These are phyloP conservation scores for Craniophora ligustri DNA, from an alignment of 2,888 invertebrate genomes.

Conservation along the genomic window DNA sequence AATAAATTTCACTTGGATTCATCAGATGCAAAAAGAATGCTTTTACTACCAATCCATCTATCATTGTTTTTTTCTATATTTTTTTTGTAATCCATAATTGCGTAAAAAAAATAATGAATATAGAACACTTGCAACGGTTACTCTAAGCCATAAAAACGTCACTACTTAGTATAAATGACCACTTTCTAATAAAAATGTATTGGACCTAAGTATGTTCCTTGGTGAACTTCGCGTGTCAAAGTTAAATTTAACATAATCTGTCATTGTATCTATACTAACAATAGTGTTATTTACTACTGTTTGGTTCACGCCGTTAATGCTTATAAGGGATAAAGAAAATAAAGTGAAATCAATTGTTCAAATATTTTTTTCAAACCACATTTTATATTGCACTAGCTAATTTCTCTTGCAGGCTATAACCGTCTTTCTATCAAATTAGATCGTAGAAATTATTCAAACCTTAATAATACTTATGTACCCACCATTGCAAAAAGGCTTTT, in stretches of 20 bases:
- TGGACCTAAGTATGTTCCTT: slow-evolving; percentile 51
- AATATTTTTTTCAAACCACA: slow-evolving; percentile 14
- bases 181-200: slow-evolving; percentile 59
- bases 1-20: slow-evolving; percentile 23
- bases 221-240: slow-evolving; percentile 60
- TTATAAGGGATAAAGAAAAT: slow-evolving; percentile 23
- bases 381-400: slow-evolving; percentile 10
- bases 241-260: slow-evolving; percentile 49
- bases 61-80: slow-evolving; percentile 42
- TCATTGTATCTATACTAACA: slow-evolving; percentile 41
- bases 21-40: slow-evolving; percentile 26
- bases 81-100: slow-evolving; percentile 38
- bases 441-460: not conserved
- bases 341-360: slow-evolving; percentile 28
- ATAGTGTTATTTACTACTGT: slow-evolving; percentile 43
- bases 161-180: slow-evolving; percentile 43
- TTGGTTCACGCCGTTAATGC: slow-evolving; percentile 32
- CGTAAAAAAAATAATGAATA: slow-evolving; percentile 50
- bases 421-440: not conserved
- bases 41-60: slow-evolving; percentile 46
- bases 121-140: slow-evolving; percentile 45
- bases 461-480: not conserved
- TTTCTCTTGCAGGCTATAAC: slow-evolving; percentile 9
- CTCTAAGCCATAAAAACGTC: slow-evolving; percentile 54
- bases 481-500: too few species aligned